These are phyloP conservation scores for Solenodon paradoxus DNA, from an alignment of 2,113 vertebrate species.

Conservation along the genomic window DNA sequence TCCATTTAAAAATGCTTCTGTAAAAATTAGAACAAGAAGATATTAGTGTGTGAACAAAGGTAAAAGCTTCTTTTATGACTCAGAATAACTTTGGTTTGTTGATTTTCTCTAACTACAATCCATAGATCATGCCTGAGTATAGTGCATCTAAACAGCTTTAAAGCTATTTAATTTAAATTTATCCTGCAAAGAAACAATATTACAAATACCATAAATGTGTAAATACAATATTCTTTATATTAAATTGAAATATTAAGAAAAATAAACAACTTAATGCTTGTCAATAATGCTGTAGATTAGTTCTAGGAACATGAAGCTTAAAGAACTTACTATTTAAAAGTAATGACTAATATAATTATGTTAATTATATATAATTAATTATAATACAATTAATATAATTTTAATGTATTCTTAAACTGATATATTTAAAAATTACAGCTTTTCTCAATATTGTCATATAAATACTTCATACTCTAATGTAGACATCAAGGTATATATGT, in stretches of 20 bases:
- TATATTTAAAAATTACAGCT: background rate
- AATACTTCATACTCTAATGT: background rate
- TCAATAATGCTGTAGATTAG: background rate
- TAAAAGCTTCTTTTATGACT: conserved; percentile 23
- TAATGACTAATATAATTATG: background rate
- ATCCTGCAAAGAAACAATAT: background rate
- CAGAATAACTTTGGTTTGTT: background rate
- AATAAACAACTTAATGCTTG: background rate
- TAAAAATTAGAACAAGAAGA: conserved; percentile 52
- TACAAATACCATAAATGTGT: background rate
- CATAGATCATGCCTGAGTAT: background rate
- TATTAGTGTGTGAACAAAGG: background rate
- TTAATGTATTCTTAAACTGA: too few species aligned
- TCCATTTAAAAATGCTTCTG: conserved; percentile 53
- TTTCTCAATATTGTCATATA: background rate
- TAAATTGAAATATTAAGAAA: background rate
- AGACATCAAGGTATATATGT: background rate
- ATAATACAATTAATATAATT: too few species aligned
- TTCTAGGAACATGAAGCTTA: background rate
- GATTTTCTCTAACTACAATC: conserved; percentile 11
- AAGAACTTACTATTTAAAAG: background rate
- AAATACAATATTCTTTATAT: background rate
- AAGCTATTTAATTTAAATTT: background rate
- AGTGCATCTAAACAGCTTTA: background rate
- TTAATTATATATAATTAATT: too few species aligned